These are phyloP conservation scores for Gymnodraco acuticeps DNA, from an alignment of 2,797 vertebrate genomes.

Conservation along the genomic window DNA sequence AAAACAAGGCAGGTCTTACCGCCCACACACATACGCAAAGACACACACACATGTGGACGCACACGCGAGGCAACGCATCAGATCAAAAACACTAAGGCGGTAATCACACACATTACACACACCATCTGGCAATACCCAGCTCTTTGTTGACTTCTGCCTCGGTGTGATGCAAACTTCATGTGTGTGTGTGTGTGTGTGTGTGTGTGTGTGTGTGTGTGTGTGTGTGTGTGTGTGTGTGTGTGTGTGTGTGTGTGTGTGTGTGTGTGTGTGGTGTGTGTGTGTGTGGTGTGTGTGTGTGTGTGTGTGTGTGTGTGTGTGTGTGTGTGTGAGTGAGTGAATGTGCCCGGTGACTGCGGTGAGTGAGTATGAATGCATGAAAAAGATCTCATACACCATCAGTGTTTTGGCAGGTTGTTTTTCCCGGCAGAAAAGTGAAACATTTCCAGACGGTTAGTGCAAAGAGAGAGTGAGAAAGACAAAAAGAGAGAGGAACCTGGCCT, in stretches of 20 bases:
- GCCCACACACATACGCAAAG: slow-evolving; percentile 51
- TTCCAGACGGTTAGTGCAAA: slow-evolving; percentile 36
- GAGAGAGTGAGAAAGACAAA: slow-evolving; percentile 6
- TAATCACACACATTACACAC: slow-evolving; percentile 66
- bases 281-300: background rate
- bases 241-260: slow-evolving; percentile 22
- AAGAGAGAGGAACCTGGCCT: slow-evolving; percentile 22
- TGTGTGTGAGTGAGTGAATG: slow-evolving; percentile 23
- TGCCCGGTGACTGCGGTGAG: slow-evolving; percentile 3
- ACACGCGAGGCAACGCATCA: slow-evolving; percentile 41
- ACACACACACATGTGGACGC: slow-evolving; percentile 41
- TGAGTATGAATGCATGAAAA: slow-evolving; percentile 54
- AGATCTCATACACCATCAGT: slow-evolving; percentile 47
- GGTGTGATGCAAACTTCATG: slow-evolving; percentile 47
- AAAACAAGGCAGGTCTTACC: slow-evolving; percentile 53
- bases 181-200: slow-evolving; percentile 21
- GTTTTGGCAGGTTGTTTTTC: slow-evolving; percentile 65
- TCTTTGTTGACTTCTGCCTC: slow-evolving; percentile 64
- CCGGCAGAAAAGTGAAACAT: slow-evolving; percentile 49
- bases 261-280: slow-evolving; percentile 20
- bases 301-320: no score
- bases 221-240: slow-evolving; percentile 10
- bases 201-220: slow-evolving; percentile 15
- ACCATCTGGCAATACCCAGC: slow-evolving; percentile 63
- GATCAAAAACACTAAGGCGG: slow-evolving; percentile 60